These are phyloP conservation scores for Trichosurus vulpecula DNA, from an alignment of 2,797 vertebrate genomes.

Conservation along the genomic window DNA sequence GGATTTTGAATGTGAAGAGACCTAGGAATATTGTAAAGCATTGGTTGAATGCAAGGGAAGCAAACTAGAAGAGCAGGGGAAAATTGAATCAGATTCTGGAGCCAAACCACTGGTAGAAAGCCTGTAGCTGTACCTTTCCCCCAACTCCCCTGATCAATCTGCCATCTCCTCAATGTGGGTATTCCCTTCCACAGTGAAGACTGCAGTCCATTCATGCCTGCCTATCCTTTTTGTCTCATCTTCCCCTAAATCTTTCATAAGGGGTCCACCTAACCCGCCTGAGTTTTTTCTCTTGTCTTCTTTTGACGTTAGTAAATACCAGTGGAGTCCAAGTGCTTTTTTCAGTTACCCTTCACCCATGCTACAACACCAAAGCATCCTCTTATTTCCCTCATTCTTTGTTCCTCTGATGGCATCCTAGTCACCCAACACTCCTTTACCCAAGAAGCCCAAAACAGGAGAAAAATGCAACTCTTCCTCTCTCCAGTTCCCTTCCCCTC, in stretches of 20 bases:
- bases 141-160: background rate
- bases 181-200: background rate
- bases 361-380: background rate
- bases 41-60: background rate
- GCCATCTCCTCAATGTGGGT: background rate
- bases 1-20: background rate
- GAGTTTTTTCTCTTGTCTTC: background rate
- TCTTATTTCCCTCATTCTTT: background rate
- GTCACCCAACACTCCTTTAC: background rate
- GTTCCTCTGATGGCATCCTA: background rate
- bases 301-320: background rate
- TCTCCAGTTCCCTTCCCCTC: background rate
- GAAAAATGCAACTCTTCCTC: background rate
- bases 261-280: too few species aligned
- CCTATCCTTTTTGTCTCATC: background rate
- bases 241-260: background rate
- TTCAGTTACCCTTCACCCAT: background rate
- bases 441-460: background rate
- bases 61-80: background rate
- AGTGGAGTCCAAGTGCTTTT: background rate
- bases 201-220: background rate
- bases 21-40: background rate
- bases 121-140: background rate
- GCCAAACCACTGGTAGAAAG: background rate
- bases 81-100: background rate